Conservation (phyloP, 2,113 vertebrate species). For the Gavialis gangeticus region DNA sequence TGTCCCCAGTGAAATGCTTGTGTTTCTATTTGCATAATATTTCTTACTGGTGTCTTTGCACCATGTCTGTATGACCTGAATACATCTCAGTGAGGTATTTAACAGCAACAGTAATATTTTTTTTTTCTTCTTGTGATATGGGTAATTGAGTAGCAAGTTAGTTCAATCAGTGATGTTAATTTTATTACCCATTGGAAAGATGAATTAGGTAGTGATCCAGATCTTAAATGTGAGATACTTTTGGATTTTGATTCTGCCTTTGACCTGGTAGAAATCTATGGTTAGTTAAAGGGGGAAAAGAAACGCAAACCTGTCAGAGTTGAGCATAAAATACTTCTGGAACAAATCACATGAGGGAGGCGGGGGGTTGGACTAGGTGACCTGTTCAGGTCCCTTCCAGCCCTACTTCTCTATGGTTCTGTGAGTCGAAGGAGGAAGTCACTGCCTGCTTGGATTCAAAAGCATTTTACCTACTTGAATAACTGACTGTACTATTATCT, state of each 20-base stretch:
- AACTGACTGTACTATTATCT: neutral
- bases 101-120: accelerated
- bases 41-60: neutral
- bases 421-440: neutral
- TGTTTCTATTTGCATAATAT: neutral
- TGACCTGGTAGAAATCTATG: neutral
- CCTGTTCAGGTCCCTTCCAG: no score
- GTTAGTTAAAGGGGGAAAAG: neutral
- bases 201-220: neutral
- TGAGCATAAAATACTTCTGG: neutral
- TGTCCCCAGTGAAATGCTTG: neutral
- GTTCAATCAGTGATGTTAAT: neutral
- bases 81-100: neutral
- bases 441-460: neutral
- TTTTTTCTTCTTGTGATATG: neutral
- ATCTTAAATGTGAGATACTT: neutral
- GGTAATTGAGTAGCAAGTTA: neutral
- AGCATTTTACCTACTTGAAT: neutral
- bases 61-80: neutral
- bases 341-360: neutral
- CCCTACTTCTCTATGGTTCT: neutral
- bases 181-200: neutral
- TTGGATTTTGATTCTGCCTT: neutral
- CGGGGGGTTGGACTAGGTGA: no score
- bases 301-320: neutral